Conservation (phyloP, 2,113 vertebrate genomes). For the Tapirus terrestris region DNA sequence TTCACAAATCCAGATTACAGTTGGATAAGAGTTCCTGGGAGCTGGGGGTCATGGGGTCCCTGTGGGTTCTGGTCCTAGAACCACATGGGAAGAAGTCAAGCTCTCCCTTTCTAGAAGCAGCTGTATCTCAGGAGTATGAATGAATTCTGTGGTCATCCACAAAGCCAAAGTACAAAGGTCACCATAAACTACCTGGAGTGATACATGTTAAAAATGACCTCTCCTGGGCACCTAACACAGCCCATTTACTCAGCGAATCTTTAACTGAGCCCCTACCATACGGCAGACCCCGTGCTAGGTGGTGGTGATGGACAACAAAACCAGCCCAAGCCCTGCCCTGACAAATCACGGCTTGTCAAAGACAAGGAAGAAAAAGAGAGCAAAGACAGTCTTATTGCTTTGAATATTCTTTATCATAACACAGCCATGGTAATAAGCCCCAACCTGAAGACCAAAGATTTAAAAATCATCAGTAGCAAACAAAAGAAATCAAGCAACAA, state of each 20-base stretch:
- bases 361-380: not conserved
- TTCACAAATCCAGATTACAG: not conserved
- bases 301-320: not conserved
- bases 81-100: not conserved
- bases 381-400: not conserved
- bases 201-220: not conserved
- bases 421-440: not conserved
- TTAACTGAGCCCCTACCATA: not conserved
- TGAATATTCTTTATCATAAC: constrained; percentile 16
- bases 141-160: not conserved
- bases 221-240: not conserved
- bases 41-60: not conserved
- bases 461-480: not conserved
- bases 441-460: not conserved
- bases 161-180: constrained; percentile 17
- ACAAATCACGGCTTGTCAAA: not conserved
- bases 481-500: not conserved
- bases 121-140: not conserved
- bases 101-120: constrained; percentile 17
- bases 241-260: not conserved
- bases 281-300: not conserved
- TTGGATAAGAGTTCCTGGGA: not conserved
- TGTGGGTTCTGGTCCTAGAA: not conserved
- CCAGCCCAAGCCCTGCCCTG: not conserved
- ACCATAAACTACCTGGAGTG: not conserved